Base-by-base conservation (phyloP, 2,113 vertebrate genomes). In the Polypterus bichir region DNA sequence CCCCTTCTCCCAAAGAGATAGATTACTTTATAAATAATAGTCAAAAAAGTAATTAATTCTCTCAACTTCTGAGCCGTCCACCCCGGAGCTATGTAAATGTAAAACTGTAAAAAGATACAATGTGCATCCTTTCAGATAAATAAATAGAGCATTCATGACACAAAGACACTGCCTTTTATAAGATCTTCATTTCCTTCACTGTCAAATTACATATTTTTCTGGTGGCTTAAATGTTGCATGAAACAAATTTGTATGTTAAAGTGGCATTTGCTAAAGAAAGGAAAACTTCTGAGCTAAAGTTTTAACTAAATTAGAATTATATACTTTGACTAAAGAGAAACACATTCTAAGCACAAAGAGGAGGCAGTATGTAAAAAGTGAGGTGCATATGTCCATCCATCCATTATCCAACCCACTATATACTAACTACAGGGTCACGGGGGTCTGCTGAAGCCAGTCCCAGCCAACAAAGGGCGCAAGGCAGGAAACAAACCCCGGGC, bases 81-180 rank as follows among this genome's bases (percentile, higher is more conserved):
- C 92, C 92, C 76, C 70, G 79, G 89, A 89, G 94, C 87, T 63
- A 80, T 85, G 72, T 84, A 83, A 87, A 86, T 69, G 62, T 66
- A 78, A 91, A 82, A 81, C 89, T 84, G 88, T 76, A 82, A 92
- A 90, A 74, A 84, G 81, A 88, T 87, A 91, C 86, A 92, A 92
- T 93, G 92, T 98, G 93, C 89, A 88, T 91, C 89, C 91, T 98
- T 92, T 97, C 88, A 93, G 92, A 98, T 97, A 98, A 98, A 94
- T 77, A 74, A 80, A 79, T 59, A 78, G 68, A 70, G 80, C 82
- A 86, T 70, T 83, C 81, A 82, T 78, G 74, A 70, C 69, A 69
- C 74, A 83, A 74, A 86, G 44, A 45, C 44, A 48, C 46, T 68
- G 52, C 68, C 75, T 81, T 82, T 81, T 74, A 79, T 74, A 72